Base-by-base conservation (phyloP, 2,888 invertebrate genomes). In the Melangyna quadrimaculata region DNA sequence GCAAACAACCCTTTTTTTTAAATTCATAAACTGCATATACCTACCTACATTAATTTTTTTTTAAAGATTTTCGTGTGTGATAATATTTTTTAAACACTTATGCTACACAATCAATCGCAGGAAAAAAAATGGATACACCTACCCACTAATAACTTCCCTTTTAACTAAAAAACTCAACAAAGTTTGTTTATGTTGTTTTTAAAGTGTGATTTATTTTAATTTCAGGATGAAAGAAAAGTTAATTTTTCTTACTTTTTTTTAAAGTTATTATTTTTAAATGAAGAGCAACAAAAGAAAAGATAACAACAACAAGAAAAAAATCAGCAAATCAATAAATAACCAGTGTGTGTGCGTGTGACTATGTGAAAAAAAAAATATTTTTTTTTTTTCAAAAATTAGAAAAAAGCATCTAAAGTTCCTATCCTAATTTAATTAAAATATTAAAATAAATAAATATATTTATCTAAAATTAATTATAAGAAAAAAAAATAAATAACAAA, bases 331-430 rank as follows among this genome's bases (percentile, higher is more conserved):
- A 74, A 65, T 51, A n/a, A n/a, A 61, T n/a, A 3, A 55, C 27
- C 19, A 78, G 40, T 59, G 48, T 77, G 79, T 70, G 81, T 77
- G 84, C 24, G 77, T 70, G 81, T 81, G 86, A 86, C 77, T 80
- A 84, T 84, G 84, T 84, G 75, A 59, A 65, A 70, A 51, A 69
- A 35, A 12, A 57, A 69, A 19, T 12, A 24, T 22, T 61, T 27
- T 45, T 69, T 78, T 61, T 74, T 73, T 78, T 65, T 37, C 37
- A 43, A 45, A 45, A 65, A 45, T 40, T 74, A 71, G 53, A 72
- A 78, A 70, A 80, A 86, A 86, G 67, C 27, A 77, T 77, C 86
- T 73, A 86, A 81, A 86, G 86, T 86, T 86, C 86, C 86, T 86
- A 86, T 78, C 63, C 77, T 77, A 73, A 86, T 86, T 81, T 78